A percentile compares a stretch with the other conserved stretches of the same genome.
These are phyloP conservation scores for Anthophora plumipes DNA, from an alignment of 2,888 invertebrate species.

Conservation along the genomic window DNA sequence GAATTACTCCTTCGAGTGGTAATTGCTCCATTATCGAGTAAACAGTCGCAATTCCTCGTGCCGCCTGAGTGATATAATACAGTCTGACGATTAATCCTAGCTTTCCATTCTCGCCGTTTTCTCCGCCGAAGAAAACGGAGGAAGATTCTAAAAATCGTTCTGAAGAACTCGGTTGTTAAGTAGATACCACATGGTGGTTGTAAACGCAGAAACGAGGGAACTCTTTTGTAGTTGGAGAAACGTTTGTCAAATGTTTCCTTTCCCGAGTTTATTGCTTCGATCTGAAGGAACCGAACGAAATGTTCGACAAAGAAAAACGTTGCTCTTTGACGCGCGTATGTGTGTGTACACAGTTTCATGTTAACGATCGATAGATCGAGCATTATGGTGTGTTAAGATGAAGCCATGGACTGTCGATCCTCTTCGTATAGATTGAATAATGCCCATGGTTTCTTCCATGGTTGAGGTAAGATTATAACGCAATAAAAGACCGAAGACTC, in stretches of 20 bases:
- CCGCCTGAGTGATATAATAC: constrained; percentile 14
- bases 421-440: constrained; percentile 51
- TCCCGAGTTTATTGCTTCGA: neutral
- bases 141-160: neutral
- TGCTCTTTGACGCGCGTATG: neutral
- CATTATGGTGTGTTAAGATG: too few species aligned
- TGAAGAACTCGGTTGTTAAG: neutral
- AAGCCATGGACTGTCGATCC: constrained; percentile 21
- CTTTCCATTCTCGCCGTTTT: neutral
- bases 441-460: constrained; percentile 32
- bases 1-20: constrained; percentile 51
- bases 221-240: neutral
- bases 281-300: neutral
- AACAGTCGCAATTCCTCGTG: constrained; percentile 33
- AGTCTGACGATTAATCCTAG: constrained; percentile 28
- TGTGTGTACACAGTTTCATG: neutral
- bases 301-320: neutral
- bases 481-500: constrained; percentile 52
- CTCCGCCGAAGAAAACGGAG: neutral
- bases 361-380: constrained; percentile 8
- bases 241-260: constrained; percentile 5
- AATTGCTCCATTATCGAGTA: constrained; percentile 64
- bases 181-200: neutral
- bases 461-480: constrained; percentile 57
- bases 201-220: neutral